These are phyloP conservation scores for Drosophila azteca DNA, from an alignment of 1,140 invertebrate genomes.

Conservation along the genomic window DNA sequence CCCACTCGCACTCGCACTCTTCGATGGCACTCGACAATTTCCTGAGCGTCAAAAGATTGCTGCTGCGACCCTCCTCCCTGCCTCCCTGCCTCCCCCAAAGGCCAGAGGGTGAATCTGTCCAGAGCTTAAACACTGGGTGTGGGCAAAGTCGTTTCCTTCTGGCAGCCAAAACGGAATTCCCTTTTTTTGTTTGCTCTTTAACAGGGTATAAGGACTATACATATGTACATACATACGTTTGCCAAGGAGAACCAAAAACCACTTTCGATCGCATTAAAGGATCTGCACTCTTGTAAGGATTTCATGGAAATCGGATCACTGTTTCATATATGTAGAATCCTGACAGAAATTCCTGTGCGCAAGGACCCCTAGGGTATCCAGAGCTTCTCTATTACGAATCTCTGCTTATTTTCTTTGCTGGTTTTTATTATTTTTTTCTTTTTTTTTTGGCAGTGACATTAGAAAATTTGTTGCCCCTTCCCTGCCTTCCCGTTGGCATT, in stretches of 20 bases:
- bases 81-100: neutral
- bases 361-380: no score
- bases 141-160: constrained; percentile 25
- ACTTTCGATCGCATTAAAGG: no score
- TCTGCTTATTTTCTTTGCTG: constrained; percentile 16
- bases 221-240: no score
- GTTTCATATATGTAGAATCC: no score
- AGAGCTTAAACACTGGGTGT: neutral
- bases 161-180: constrained; percentile 1
- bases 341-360: no score
- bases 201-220: neutral
- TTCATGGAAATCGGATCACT: no score
- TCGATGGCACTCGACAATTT: constrained; percentile 62
- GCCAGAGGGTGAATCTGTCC: constrained; percentile 11
- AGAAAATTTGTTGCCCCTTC: constrained; percentile 49
- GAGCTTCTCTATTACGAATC: neutral
- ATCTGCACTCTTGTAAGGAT: no score
- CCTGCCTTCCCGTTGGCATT: constrained; percentile 41
- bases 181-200: constrained; percentile 1
- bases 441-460: constrained; percentile 35
- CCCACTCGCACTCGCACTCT: constrained; percentile 15
- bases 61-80: no score
- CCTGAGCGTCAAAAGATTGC: constrained; percentile 52
- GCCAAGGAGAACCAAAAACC: no score
- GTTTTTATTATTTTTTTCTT: no score